Evolutionary conservation across 92 coral and sea anemone genomes (phyloP).

Genomic region (Epizoanthus stellaris): DNA sequence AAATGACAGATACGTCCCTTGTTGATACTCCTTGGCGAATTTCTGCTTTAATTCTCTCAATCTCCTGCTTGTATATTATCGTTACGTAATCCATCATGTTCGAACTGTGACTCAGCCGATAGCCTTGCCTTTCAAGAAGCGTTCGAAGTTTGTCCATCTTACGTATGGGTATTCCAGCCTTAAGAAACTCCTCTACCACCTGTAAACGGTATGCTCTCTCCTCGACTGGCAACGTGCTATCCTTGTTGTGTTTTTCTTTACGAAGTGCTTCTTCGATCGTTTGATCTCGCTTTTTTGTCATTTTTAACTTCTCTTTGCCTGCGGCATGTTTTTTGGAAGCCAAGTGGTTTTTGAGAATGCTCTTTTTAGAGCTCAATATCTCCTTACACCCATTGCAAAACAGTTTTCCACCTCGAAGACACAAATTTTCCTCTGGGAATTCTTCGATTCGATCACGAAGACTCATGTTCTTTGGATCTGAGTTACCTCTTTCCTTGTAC

Average conservation of each 20-base stretch:
- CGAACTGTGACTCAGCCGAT: neutral
- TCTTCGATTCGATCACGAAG: conserved; percentile 53
- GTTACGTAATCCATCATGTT: neutral
- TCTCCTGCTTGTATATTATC: conserved; percentile 31
- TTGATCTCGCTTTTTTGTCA: neutral
- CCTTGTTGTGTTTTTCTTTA: neutral
- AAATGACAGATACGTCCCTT: conserved; percentile 14
- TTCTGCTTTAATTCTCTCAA: conserved; percentile 32
- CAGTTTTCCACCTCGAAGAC: conserved; percentile 50
- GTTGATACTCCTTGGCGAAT: neutral
- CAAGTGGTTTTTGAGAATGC: conserved; percentile 25
- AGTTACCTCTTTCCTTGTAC: conserved; percentile 51
- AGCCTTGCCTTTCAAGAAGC: conserved; percentile 2
- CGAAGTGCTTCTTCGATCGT: neutral
- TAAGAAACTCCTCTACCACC: neutral
- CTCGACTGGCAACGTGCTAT: neutral
- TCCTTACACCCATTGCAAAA: conserved; percentile 42
- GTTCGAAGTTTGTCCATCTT: conserved; percentile 7
- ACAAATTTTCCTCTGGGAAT: conserved; percentile 39
- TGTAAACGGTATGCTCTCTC: conserved; percentile 7
- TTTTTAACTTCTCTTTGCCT: conserved; percentile 13
- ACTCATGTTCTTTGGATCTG: conserved; percentile 55
- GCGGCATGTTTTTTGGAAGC: conserved; percentile 21
- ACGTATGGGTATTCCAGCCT: conserved; percentile 13
- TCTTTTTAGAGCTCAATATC: conserved; percentile 21